Conservation (phyloP, 1,140 invertebrate genomes). For the Nomia melanderi region DNA sequence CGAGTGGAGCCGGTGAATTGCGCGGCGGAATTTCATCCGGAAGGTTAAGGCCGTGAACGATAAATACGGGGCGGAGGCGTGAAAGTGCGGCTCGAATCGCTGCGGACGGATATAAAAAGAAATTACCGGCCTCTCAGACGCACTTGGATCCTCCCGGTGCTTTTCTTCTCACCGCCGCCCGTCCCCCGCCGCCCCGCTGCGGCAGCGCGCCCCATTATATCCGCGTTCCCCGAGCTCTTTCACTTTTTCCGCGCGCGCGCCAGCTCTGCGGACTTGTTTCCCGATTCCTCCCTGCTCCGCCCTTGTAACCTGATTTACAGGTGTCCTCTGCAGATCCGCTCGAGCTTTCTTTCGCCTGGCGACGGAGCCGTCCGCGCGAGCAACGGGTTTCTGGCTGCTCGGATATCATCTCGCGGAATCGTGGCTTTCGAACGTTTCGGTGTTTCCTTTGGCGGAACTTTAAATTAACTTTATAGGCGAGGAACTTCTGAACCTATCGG, state of each 20-base stretch:
- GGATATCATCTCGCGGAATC: background rate
- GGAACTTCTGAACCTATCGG: too few relatives aligned
- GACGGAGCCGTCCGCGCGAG: conserved; percentile 21
- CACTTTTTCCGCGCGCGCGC: conserved; percentile 37
- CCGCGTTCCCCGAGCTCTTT: background rate
- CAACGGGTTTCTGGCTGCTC: background rate
- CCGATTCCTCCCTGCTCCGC: conserved; percentile 47
- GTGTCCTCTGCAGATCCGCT: conserved; percentile 48
- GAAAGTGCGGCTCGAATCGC: conserved; percentile 53
- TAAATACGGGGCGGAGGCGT: conserved; percentile 42
- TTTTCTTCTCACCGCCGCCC: background rate
- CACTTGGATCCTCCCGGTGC: conserved; percentile 51
- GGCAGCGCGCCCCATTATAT: conserved; percentile 9
- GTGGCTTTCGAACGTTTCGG: too few relatives aligned
- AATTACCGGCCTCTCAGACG: conserved; percentile 67
- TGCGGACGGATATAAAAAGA: conserved; percentile 63
- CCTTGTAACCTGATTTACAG: conserved; percentile 65
- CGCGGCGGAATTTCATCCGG: conserved; percentile 1
- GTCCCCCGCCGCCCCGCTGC: background rate
- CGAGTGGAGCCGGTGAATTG: too few relatives aligned
- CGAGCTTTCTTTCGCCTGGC: conserved; percentile 23
- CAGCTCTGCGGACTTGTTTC: conserved; percentile 44
- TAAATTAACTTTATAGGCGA: too few relatives aligned
- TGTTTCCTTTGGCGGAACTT: too few relatives aligned
- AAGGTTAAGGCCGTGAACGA: conserved; percentile 36